Conservation (phyloP, 2,113 vertebrate species). For the Chionodraco myersi region DNA sequence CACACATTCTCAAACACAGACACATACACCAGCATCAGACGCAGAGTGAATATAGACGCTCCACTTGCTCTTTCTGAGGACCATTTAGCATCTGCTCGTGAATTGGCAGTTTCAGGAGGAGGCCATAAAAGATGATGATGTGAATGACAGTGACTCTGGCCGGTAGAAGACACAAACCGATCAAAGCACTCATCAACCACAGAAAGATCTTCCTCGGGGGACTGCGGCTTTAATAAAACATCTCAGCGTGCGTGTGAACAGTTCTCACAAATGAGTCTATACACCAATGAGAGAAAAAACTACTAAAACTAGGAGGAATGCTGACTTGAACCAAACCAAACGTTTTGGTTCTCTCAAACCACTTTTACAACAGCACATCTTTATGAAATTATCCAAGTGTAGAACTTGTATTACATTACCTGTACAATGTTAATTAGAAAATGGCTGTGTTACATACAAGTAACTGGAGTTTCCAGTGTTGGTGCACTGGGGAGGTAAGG, state of each 20-base stretch:
- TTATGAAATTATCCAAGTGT: not conserved
- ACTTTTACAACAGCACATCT: not conserved
- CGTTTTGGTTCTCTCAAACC: not conserved
- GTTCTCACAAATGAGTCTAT: not conserved
- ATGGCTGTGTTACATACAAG: not conserved
- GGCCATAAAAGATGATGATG: constrained; percentile 43
- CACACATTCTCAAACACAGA: constrained; percentile 14
- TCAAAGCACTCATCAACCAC: not conserved
- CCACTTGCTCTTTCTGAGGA: constrained; percentile 32
- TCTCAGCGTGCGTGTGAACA: not conserved
- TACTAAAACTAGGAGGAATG: not conserved
- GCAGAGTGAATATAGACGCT: constrained; percentile 40
- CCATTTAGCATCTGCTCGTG: constrained; percentile 61
- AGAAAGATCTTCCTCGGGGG: constrained; percentile 6
- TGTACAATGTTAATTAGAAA: not conserved
- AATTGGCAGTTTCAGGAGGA: constrained; percentile 2
- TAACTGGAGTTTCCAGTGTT: not conserved
- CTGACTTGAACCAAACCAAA: not conserved
- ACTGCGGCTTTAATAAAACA: not conserved
- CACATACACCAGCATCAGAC: constrained; percentile 21
- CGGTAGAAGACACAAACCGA: constrained; percentile 19
- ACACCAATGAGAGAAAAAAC: not conserved
- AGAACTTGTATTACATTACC: not conserved
- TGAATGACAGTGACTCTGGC: constrained; percentile 21
- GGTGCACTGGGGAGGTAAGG: not conserved